A percentile compares a stretch with the other conserved stretches of the same genome.
Conservation (phyloP, 2,113 vertebrate species). For the Xiphophorus maculatus region DNA sequence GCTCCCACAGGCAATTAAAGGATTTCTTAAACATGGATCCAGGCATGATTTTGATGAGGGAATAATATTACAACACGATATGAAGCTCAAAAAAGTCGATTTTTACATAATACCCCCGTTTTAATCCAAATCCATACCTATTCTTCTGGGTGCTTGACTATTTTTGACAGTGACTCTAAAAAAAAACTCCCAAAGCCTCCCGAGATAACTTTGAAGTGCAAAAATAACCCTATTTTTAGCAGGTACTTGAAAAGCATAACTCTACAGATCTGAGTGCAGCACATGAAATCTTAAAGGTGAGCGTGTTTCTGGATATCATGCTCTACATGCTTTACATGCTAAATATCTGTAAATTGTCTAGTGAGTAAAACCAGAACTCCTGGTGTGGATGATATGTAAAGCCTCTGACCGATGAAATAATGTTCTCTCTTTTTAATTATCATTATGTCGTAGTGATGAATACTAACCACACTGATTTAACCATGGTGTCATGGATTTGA, state of each 20-base stretch:
- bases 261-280: not conserved
- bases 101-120: too few relatives aligned
- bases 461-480: constrained; percentile 11
- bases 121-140: not conserved
- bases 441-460: constrained; percentile 17
- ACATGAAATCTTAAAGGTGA: not conserved
- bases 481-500: constrained; percentile 27
- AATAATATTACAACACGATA: too few relatives aligned
- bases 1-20: too few relatives aligned
- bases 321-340: too few relatives aligned
- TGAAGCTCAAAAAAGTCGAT: too few relatives aligned
- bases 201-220: too few relatives aligned
- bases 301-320: not conserved
- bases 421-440: constrained; percentile 11
- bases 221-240: too few relatives aligned
- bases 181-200: not conserved
- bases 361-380: constrained; percentile 14
- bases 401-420: constrained; percentile 31
- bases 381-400: constrained; percentile 1
- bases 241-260: not conserved
- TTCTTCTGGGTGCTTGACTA: not conserved
- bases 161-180: not conserved
- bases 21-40: too few relatives aligned
- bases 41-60: too few relatives aligned
- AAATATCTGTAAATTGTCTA: not conserved